Evolutionary conservation across 1,140 invertebrate genomes (phyloP), one percentile per base, ranked within the genome.

Genomic region (Leptinotarsa lineolata): DNA sequence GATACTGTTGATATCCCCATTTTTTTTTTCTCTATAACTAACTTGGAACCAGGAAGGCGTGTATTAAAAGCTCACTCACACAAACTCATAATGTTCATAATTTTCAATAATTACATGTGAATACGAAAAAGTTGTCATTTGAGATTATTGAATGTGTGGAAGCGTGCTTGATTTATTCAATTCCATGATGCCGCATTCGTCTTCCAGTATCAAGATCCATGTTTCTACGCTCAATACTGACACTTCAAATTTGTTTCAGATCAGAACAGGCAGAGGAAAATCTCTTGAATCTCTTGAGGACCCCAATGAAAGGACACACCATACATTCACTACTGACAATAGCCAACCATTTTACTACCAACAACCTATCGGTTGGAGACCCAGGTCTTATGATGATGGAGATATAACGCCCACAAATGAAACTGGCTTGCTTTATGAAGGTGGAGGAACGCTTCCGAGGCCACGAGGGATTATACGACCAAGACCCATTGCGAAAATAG

Each of bases 391-490:
- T 82, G 94, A 96, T 81, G 94, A 96, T 81, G 94, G 94, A 20
- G 94, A 96, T 83, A 91, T 95, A 61, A 95, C 94, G 22, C 94
- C 94, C 2, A 95, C 94, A 68, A 95, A 95, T 81, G 94, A 95
- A 85, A 87, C 86, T 20, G 86, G 87, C 0, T 81, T 86, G 45
- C 74, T 87, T 78, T 90, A 92, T 72, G 88, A 91, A 81, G 85
- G 87, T 75, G 94, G 94, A 6, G 94, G 95, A 30, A 96, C 93
- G 3, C 85, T 95, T 73, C 94, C 95, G 0, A 90, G 95, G 74
- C 95, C 95, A 3, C 88, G 94, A 80, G 91, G 90, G 13, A 86
- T 94, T 5, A 92, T 94, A 15, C 91, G 94, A 80, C 92, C 92
- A 4, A 86, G 93, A 73, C 94, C 94, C n/a, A 90, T 96, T 16